These are phyloP conservation scores for Aethina tumida DNA, from an alignment of 1,140 invertebrate genomes.

Conservation along the genomic window DNA sequence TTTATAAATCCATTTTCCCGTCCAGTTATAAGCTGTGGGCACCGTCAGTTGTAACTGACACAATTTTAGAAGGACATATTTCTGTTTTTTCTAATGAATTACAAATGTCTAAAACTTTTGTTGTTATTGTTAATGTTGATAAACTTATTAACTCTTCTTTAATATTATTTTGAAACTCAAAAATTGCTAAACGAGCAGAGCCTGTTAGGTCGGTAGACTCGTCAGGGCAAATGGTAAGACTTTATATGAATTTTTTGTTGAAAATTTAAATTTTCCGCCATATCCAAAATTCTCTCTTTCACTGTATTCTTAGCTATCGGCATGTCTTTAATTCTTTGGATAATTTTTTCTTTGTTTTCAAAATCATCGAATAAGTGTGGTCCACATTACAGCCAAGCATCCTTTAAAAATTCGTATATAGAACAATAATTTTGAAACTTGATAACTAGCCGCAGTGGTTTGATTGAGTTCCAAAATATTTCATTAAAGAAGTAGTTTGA, in stretches of 20 bases:
- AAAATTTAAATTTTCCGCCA: constrained; percentile 9
- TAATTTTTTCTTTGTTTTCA: constrained; percentile 19
- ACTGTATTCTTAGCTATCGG: constrained; percentile 11
- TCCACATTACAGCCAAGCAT: constrained; percentile 13
- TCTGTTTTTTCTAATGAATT: constrained; percentile 14
- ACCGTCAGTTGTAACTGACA: constrained; percentile 9
- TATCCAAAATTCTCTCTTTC: constrained; percentile 9
- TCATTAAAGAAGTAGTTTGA: constrained; percentile 15
- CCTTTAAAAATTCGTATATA: constrained; percentile 10
- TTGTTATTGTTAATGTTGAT: constrained; percentile 14
- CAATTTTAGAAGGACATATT: constrained; percentile 13
- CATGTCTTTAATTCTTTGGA: constrained; percentile 17
- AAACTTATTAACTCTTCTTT: constrained; percentile 14
- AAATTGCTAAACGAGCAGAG: constrained; percentile 10
- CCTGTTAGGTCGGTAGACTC: constrained; percentile 7
- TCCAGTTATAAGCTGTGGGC: constrained; percentile 7
- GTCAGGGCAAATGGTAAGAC: constrained; percentile 13
- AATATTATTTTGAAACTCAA: constrained; percentile 14
- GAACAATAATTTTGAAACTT: constrained; percentile 16
- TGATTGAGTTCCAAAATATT: constrained; percentile 16
- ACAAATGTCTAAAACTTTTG: constrained; percentile 15
- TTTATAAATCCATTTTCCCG: constrained; percentile 10
- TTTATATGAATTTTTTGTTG: constrained; percentile 5
- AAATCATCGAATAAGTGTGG: constrained; percentile 15
- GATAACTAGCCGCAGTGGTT: constrained; percentile 14